phyloP scores from a whole-genome alignment of 2,797 vertebrate genomes.

The Bradypus variegatus region DNA sequence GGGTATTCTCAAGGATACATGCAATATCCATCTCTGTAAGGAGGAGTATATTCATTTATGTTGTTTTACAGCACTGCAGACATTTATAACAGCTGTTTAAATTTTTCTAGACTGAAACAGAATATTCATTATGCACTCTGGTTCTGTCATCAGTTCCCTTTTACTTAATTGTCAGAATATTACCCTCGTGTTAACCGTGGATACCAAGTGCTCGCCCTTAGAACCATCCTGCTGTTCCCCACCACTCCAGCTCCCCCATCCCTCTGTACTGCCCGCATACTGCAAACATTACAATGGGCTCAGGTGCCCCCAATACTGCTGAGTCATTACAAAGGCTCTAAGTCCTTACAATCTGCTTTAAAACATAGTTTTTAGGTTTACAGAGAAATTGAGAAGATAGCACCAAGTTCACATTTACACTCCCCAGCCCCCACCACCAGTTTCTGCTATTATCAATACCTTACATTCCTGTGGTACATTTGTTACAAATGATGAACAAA shows the following conservation, averaged over 20 bases:
- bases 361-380: background rate
- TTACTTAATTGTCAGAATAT: background rate
- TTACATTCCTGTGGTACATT: background rate
- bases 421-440: background rate
- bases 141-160: background rate
- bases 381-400: background rate
- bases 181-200: background rate
- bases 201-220: background rate
- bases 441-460: background rate
- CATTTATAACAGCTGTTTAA: background rate
- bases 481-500: background rate
- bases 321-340: background rate
- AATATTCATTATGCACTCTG: background rate
- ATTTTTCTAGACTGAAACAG: background rate
- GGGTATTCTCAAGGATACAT: background rate
- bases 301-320: background rate
- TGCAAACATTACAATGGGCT: no score
- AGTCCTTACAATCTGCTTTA: background rate
- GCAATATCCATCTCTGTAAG: background rate
- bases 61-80: background rate
- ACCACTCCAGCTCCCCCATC: background rate
- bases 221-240: background rate
- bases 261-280: background rate
- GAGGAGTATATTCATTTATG: background rate
- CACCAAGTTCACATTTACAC: background rate